Evolutionary conservation across 1,140 invertebrate species (phyloP), one percentile per base, ranked within the genome.

Genomic region (Anastrepha ludens): DNA sequence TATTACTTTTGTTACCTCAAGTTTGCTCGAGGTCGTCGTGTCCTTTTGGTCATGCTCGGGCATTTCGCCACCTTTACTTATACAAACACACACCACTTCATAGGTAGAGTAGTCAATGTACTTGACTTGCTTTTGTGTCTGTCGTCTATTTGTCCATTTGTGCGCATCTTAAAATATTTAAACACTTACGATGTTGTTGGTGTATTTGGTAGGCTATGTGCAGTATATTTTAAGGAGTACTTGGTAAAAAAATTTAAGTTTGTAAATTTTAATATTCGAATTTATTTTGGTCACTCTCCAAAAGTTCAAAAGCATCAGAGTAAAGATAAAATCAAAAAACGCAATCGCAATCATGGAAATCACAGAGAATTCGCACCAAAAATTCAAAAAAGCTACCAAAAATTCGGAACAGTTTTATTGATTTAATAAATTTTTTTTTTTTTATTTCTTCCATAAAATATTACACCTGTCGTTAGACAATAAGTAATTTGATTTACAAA

Each of bases 91-190:
- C 41, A 29, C 70, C 70, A 74, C 15, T 0, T 29, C 1, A n/a
- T 41, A 41, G 4, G 0, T 41, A 13, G 11, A 29, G 64, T 20
- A 70, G 15, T 9, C 74, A 58, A 20, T 81, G 6, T 6, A 5
- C 13, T 81, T 81, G 74, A 55, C 17, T 81, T 8, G 47, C 7
- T 78, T n/a, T 55, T 17, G 15, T 17, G 2, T 8, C 74, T 81
- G n/a, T 20, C 50, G 15, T 81, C n/a, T 29, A 41, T 81, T 4
- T 55, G 47, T 1, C n/a, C 8, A 50, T 78, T 78, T 78, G 74
- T 8, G n/a, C 5, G 74, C 64, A 29, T 81, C 50, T 81, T 81
- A 55, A 81, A 81, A 81, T 81, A 81, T 81, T 81, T 81, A 81
- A 81, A 81, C 8, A 17, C 55, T n/a, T 55, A n/a, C 20, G 41